Percentiles rank a stretch among this genome's conserved stretches.
Evolutionary conservation across 2,113 vertebrate species (phyloP).

Genomic region (Ascaphus truei): DNA sequence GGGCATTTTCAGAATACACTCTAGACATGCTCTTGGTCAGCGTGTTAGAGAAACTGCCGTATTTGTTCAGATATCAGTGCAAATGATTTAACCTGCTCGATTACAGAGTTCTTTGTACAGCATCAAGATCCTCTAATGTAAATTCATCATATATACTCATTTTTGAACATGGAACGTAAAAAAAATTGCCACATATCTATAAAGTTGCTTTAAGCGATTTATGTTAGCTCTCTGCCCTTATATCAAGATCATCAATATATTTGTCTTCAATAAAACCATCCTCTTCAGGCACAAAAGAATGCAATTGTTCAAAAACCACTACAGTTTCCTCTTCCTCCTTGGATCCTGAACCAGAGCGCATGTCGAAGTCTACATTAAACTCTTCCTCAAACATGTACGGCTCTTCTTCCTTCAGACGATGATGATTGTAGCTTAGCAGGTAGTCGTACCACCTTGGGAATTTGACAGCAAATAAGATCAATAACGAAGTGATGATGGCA

Average conservation of each 20-base stretch:
- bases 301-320: constrained; percentile 56
- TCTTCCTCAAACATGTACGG: constrained; percentile 53
- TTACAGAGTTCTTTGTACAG: constrained; percentile 13
- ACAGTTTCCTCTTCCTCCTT: constrained; percentile 44
- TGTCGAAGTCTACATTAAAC: constrained; percentile 48
- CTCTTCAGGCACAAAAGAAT: constrained; percentile 57
- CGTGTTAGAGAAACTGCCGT: too few relatives aligned
- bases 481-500: constrained; percentile 59
- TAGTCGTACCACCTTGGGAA: constrained; percentile 77
- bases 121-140: too few relatives aligned
- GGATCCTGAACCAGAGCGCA: constrained; percentile 46
- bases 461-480: constrained; percentile 76
- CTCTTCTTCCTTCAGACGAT: constrained; percentile 62
- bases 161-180: too few relatives aligned
- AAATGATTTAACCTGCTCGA: too few relatives aligned
- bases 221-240: constrained; percentile 43
- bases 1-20: too few relatives aligned
- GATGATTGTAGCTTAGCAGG: constrained; percentile 78
- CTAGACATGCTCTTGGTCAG: too few relatives aligned
- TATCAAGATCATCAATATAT: constrained; percentile 67
- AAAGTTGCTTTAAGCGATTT: neutral
- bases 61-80: too few relatives aligned
- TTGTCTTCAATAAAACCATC: constrained; percentile 87
- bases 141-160: too few relatives aligned
- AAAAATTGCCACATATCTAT: too few relatives aligned